A percentile compares a stretch with the other conserved stretches of the same genome.
phyloP scores from a whole-genome alignment of 2,888 invertebrate species.

The Diarsia mendica region DNA sequence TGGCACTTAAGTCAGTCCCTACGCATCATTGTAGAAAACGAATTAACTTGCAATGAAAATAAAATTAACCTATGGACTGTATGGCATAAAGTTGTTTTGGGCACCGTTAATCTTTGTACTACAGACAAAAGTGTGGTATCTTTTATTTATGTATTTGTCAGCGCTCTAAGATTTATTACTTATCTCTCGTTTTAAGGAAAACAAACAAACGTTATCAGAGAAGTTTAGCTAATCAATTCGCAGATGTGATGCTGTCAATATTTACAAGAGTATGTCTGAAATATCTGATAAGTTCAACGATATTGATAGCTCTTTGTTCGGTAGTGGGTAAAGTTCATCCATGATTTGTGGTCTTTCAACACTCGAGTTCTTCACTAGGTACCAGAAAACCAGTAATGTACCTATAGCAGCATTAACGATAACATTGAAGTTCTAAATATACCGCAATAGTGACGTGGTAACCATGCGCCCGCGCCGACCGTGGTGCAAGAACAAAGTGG shows the following conservation, averaged over 20 bases:
- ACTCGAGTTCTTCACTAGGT: not conserved
- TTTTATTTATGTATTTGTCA: no score
- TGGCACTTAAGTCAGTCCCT: conserved; percentile 7
- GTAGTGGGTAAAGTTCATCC: not conserved
- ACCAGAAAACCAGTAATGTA: conserved; percentile 1
- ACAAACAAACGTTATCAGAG: not conserved
- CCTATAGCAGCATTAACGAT: not conserved
- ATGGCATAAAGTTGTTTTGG: not conserved
- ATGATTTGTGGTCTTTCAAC: not conserved
- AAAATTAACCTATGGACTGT: not conserved
- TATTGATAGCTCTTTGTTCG: conserved; percentile 1
- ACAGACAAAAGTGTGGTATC: not conserved
- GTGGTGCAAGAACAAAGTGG: conserved; percentile 29
- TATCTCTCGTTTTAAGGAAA: not conserved
- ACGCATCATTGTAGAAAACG: conserved; percentile 19
- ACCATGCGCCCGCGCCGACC: conserved; percentile 15
- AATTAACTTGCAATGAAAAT: conserved; percentile 25
- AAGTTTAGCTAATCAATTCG: not conserved
- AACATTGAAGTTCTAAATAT: conserved; percentile 28
- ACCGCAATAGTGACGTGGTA: conserved; percentile 30
- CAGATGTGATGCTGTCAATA: not conserved
- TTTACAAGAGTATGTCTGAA: not conserved
- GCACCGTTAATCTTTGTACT: not conserved
- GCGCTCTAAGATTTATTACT: not conserved
- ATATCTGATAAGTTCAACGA: not conserved